A percentile compares a stretch with the other conserved stretches of the same genome.
These are phyloP conservation scores for Rousettus leschenaultii DNA, from an alignment of 2,113 vertebrate genomes.

Conservation along the genomic window DNA sequence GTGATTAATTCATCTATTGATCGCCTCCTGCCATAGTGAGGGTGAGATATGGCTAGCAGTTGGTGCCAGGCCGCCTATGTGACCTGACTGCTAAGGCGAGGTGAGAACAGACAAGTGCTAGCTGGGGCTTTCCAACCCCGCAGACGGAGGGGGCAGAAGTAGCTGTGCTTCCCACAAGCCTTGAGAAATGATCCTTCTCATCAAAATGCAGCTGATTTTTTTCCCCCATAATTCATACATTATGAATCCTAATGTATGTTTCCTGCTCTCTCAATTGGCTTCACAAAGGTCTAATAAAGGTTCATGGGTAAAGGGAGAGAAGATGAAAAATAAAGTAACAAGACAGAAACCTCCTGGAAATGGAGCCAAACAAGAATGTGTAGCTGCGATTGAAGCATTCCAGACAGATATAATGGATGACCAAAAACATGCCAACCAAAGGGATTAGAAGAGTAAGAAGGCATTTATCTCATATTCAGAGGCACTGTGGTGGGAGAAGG, in stretches of 20 bases:
- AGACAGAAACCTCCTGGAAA: constrained; percentile 58
- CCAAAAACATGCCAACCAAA: constrained; percentile 46
- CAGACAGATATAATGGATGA: constrained; percentile 57
- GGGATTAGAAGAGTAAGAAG: constrained; percentile 38
- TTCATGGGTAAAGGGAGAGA: constrained; percentile 53
- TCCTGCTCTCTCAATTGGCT: constrained; percentile 54
- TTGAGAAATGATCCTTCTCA: constrained; percentile 18
- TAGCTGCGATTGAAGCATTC: constrained; percentile 56
- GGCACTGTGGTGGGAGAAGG: neutral
- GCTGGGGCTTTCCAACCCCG: neutral
- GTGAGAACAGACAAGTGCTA: constrained; percentile 56
- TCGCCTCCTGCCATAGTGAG: constrained; percentile 67
- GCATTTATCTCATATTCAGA: constrained; percentile 37
- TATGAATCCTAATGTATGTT: constrained; percentile 53
- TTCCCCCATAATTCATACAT: neutral
- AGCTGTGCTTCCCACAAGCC: neutral
- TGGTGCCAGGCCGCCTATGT: constrained; percentile 66
- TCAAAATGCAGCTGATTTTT: constrained; percentile 62
- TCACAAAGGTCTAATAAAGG: constrained; percentile 67
- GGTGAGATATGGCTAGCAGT: constrained; percentile 70
- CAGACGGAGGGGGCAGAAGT: constrained; percentile 2
- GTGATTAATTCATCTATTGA: constrained; percentile 78
- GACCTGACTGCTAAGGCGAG: constrained; percentile 65
- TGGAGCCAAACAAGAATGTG: constrained; percentile 50
- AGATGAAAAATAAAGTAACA: neutral